phyloP scores from a whole-genome alignment of 2,888 invertebrate species.

The Malthinus seriepunctatus region DNA sequence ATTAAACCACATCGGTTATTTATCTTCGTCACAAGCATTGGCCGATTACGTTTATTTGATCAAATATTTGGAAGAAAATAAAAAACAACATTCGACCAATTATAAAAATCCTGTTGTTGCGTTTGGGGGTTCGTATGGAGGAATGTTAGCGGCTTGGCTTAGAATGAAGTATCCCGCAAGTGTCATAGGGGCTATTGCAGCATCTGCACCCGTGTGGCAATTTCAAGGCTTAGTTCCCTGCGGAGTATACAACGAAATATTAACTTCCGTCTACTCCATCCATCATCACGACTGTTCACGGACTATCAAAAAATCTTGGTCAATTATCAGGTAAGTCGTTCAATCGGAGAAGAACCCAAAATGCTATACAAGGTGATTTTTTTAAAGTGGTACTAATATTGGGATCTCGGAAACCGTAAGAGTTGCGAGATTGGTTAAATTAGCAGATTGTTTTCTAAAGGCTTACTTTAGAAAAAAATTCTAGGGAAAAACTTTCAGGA shows the following conservation, averaged over 20 bases:
- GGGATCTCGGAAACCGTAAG: too few relatives aligned
- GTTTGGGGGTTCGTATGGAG: slow-evolving; percentile 91
- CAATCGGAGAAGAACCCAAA: neutral
- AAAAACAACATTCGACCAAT: slow-evolving; percentile 27
- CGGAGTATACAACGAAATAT: slow-evolving; percentile 73
- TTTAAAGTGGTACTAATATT: too few relatives aligned
- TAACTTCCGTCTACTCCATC: slow-evolving; percentile 71
- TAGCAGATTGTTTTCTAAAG: too few relatives aligned
- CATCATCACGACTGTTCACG: slow-evolving; percentile 65
- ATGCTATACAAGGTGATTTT: too few relatives aligned
- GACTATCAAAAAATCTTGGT: slow-evolving; percentile 81
- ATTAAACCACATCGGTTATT: slow-evolving; percentile 74
- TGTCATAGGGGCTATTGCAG: slow-evolving; percentile 85
- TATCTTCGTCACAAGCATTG: slow-evolving; percentile 89
- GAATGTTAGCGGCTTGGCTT: slow-evolving; percentile 96
- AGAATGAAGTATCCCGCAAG: slow-evolving; percentile 94
- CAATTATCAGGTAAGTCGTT: slow-evolving; percentile 64
- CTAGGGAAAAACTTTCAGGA: too few relatives aligned
- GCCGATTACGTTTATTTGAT: slow-evolving; percentile 90
- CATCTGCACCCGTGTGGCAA: slow-evolving; percentile 90
- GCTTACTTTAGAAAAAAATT: too few relatives aligned
- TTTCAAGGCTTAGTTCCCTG: slow-evolving; percentile 82
- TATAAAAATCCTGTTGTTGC: slow-evolving; percentile 77
- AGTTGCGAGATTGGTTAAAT: too few relatives aligned
- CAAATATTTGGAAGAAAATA: slow-evolving; percentile 57